These are phyloP conservation scores for Odontocerum albicorne DNA, from an alignment of 2,888 invertebrate species.

Conservation along the genomic window DNA sequence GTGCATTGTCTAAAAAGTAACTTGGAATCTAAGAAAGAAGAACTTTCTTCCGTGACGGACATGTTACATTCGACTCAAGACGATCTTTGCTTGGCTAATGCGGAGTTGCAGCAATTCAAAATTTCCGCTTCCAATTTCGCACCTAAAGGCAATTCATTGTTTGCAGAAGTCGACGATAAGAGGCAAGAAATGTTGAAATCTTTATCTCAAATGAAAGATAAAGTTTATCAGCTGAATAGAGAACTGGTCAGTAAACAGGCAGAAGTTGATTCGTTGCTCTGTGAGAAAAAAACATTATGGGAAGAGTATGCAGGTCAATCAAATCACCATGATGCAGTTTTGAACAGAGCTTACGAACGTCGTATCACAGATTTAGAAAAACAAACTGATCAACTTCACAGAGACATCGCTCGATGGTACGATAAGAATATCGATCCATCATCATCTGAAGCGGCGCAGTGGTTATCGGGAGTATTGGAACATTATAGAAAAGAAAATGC, in stretches of 20 bases:
- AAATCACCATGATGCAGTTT: constrained; percentile 48
- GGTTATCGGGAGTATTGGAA: constrained; percentile 51
- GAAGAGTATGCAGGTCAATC: constrained; percentile 49
- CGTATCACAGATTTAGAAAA: constrained; percentile 52
- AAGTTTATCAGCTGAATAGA: constrained; percentile 53
- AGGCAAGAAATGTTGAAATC: constrained; percentile 63
- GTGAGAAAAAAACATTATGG: constrained; percentile 55
- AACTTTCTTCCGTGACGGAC: constrained; percentile 26
- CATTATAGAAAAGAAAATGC: constrained; percentile 40
- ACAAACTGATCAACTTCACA: constrained; percentile 48
- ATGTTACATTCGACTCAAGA: constrained; percentile 35
- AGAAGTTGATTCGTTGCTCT: constrained; percentile 50
- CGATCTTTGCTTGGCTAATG: constrained; percentile 24
- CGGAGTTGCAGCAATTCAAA: constrained; percentile 30
- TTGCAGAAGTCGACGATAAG: constrained; percentile 67
- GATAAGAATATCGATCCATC: constrained; percentile 46
- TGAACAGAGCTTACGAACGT: constrained; percentile 50
- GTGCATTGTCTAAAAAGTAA: constrained; percentile 31
- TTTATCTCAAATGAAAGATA: constrained; percentile 61
- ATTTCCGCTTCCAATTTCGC: constrained; percentile 44
- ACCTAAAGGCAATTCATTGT: constrained; percentile 64
- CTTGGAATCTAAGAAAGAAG: constrained; percentile 32
- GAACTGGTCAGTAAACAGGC: constrained; percentile 53
- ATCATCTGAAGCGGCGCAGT: constrained; percentile 42
- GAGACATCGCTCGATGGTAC: constrained; percentile 52